These are phyloP conservation scores for Lophochroa leadbeateri DNA, from an alignment of 2,113 vertebrate species.

Conservation along the genomic window DNA sequence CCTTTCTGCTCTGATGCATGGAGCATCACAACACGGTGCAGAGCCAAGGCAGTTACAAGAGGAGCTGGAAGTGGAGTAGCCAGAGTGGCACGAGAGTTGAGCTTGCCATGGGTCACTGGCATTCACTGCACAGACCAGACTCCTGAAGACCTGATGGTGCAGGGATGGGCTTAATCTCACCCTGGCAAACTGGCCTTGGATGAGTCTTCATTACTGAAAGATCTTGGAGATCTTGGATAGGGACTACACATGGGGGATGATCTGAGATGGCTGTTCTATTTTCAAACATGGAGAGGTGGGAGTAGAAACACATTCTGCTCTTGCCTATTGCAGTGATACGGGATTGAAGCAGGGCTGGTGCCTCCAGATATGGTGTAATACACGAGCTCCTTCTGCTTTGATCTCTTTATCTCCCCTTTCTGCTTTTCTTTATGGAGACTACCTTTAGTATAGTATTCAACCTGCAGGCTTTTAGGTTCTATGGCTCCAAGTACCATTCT, in stretches of 20 bases:
- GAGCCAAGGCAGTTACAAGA: background rate
- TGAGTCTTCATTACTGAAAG: background rate
- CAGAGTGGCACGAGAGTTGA: background rate
- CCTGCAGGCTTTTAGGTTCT: slow-evolving; percentile 39
- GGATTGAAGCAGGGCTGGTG: slow-evolving; percentile 23
- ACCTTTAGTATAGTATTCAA: background rate
- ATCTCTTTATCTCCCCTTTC: slow-evolving; percentile 58
- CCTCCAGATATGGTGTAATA: slow-evolving; percentile 45
- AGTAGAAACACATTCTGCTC: slow-evolving; percentile 49
- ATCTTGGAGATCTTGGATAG: background rate
- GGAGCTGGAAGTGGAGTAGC: background rate
- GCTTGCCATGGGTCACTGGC: background rate
- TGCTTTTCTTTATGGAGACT: slow-evolving; percentile 28
- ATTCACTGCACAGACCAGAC: background rate
- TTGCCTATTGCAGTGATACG: background rate
- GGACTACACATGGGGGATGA: slow-evolving; percentile 10
- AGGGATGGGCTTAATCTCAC: background rate
- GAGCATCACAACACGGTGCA: rapidly evolving
- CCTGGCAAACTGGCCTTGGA: background rate
- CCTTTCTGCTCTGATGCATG: rapidly evolving
- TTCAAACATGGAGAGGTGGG: slow-evolving; percentile 49
- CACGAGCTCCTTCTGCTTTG: slow-evolving; percentile 32
- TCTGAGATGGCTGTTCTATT: slow-evolving; percentile 39
- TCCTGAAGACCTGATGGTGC: background rate
- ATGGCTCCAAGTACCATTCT: background rate